Conservation (phyloP, 2,888 invertebrate genomes). For the Apamea anceps region DNA sequence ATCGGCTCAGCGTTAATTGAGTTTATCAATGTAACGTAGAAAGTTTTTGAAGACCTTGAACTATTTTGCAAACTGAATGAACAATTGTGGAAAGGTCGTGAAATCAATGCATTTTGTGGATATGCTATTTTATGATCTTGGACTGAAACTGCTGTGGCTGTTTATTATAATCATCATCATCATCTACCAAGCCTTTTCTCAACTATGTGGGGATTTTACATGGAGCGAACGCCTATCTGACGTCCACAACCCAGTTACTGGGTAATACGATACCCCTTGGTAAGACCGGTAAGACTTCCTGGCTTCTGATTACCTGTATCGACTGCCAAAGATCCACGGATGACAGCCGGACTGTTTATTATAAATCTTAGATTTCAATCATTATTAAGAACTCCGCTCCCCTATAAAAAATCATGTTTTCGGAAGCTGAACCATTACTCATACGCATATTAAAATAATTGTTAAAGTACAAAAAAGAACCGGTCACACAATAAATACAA, state of each 20-base stretch:
- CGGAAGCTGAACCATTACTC: constrained; percentile 45
- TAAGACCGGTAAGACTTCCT: neutral
- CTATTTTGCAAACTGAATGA: constrained; percentile 1
- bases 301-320: neutral
- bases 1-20: constrained; percentile 45
- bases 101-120: neutral
- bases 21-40: constrained; percentile 51
- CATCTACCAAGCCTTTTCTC: too few relatives aligned
- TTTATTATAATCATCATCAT: neutral
- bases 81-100: neutral
- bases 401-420: constrained; percentile 12
- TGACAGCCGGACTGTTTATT: neutral
- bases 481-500: constrained; percentile 38
- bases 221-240: neutral
- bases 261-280: neutral
- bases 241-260: neutral
- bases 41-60: constrained; percentile 52
- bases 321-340: neutral
- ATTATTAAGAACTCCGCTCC: neutral
- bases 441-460: constrained; percentile 36
- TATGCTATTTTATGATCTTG: neutral
- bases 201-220: neutral
- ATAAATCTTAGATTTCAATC: neutral
- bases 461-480: constrained; percentile 43
- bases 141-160: neutral